These are phyloP conservation scores for Bombyx mandarina DNA, from an alignment of 1,140 invertebrate species.

Conservation along the genomic window DNA sequence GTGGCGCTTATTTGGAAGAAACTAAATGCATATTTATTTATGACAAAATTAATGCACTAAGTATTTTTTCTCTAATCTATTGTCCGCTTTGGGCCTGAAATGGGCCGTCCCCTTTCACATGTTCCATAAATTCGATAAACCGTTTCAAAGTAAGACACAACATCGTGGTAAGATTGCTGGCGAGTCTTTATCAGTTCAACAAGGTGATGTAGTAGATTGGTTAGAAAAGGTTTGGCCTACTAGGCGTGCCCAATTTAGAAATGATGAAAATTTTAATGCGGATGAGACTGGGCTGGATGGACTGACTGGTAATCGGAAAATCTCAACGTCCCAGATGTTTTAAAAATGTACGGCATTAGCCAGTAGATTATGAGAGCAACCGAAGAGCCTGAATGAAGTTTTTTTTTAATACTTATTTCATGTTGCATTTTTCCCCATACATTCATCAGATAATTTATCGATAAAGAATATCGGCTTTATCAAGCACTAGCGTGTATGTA, in stretches of 20 bases:
- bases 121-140: constrained; percentile 7
- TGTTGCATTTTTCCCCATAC: too few relatives aligned
- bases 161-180: constrained; percentile 12
- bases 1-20: too few relatives aligned
- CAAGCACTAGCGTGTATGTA: too few relatives aligned
- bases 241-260: constrained; percentile 15
- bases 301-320: constrained; percentile 25
- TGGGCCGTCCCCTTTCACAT: too few relatives aligned
- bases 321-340: constrained; percentile 15
- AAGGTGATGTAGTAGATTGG: constrained; percentile 10
- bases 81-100: too few relatives aligned
- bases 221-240: constrained; percentile 14
- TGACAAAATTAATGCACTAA: too few relatives aligned
- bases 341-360: constrained; percentile 14
- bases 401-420: too few relatives aligned
- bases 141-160: constrained; percentile 7
- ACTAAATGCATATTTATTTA: too few relatives aligned
- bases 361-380: constrained; percentile 23
- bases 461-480: too few relatives aligned
- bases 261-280: constrained; percentile 31
- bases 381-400: constrained; percentile 17
- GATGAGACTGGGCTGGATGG: constrained; percentile 64
- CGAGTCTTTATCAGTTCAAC: constrained; percentile 11
- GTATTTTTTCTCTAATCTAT: too few relatives aligned
- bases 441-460: too few relatives aligned